These are phyloP conservation scores for Diploptera punctata DNA, from an alignment of 2,888 invertebrate genomes.

Conservation along the genomic window DNA sequence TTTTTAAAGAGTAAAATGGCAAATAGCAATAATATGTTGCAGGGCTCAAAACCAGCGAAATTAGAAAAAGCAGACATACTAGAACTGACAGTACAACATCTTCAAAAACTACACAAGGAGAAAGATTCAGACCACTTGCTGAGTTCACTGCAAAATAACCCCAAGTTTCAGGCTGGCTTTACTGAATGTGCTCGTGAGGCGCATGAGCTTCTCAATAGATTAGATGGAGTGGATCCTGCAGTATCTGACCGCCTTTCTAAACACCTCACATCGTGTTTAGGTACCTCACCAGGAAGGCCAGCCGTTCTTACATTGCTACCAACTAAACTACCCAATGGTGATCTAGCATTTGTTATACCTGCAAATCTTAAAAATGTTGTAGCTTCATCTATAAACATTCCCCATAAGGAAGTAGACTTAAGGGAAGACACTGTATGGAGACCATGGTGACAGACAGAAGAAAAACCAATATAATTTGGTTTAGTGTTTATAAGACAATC, in stretches of 20 bases:
- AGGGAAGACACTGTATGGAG: conserved; percentile 51
- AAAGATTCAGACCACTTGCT: too few species aligned
- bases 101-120: conserved; percentile 60
- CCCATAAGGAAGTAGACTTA: conserved; percentile 31
- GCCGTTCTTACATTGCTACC: conserved; percentile 52
- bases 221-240: conserved; percentile 6
- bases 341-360: conserved; percentile 55
- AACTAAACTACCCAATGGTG: conserved; percentile 54
- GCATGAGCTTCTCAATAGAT: conserved; percentile 12
- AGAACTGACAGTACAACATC: conserved; percentile 66
- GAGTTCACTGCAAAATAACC: too few species aligned
- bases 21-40: conserved; percentile 32
- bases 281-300: background rate
- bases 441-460: conserved; percentile 55
- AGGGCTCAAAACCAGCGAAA: conserved; percentile 61
- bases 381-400: background rate
- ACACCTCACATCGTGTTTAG: conserved; percentile 25
- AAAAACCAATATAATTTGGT: too few species aligned
- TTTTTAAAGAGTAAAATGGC: background rate
- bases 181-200: conserved; percentile 47
- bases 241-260: conserved; percentile 16
- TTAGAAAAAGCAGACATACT: conserved; percentile 70
- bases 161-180: conserved; percentile 50
- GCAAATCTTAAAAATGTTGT: conserved; percentile 40
- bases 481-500: too few species aligned